Evolutionary conservation across 1,140 invertebrate species (phyloP).

Genomic region (Piezodorus guildinii): DNA sequence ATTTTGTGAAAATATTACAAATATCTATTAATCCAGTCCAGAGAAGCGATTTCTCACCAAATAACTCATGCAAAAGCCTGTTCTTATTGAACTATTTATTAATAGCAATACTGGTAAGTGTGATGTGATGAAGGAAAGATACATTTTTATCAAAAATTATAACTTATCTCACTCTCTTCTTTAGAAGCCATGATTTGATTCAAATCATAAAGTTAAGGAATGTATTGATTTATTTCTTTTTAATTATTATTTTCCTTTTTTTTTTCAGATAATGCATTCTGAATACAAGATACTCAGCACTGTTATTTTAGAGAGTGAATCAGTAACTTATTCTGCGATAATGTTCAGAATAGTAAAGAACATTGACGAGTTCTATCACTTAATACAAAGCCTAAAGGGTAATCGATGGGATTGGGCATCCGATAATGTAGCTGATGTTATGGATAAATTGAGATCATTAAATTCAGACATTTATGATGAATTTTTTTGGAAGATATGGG

Average conservation of each 20-base stretch:
- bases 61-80: too few relatives aligned
- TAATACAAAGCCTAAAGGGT: not conserved
- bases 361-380: not conserved
- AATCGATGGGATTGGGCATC: conserved; percentile 1
- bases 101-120: too few relatives aligned
- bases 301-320: not conserved
- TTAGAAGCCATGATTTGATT: too few relatives aligned
- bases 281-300: conserved; percentile 1
- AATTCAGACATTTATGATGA: conserved; percentile 1
- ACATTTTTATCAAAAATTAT: too few relatives aligned
- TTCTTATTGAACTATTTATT: too few relatives aligned
- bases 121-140: too few relatives aligned
- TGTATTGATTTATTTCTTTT: too few relatives aligned
- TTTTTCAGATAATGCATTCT: conserved; percentile 6
- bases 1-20: too few relatives aligned
- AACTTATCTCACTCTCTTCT: too few relatives aligned
- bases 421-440: not conserved
- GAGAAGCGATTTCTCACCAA: too few relatives aligned
- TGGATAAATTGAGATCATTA: not conserved
- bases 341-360: conserved; percentile 4
- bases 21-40: too few relatives aligned
- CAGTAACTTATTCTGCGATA: not conserved
- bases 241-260: not conserved
- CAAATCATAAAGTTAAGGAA: too few relatives aligned
- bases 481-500: conserved; percentile 9